Conservation (phyloP, 2,113 vertebrate genomes). For the Sturnira hondurensis region DNA sequence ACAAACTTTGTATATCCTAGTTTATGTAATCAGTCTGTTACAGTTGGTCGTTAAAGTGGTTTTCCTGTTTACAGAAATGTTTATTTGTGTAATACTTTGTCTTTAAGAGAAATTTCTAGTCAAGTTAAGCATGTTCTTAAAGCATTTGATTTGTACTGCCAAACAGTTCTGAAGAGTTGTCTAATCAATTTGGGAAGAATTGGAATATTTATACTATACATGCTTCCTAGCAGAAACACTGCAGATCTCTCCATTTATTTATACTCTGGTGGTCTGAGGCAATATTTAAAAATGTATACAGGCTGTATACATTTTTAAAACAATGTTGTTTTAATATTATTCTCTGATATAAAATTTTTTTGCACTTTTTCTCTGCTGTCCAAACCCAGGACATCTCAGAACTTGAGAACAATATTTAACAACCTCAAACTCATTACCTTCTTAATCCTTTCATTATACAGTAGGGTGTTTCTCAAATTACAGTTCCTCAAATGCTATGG, state of each 20-base stretch:
- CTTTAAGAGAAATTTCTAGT: not conserved
- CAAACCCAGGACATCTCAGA: not conserved
- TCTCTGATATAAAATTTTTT: not conserved
- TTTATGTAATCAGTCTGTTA: not conserved
- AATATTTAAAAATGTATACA: not conserved
- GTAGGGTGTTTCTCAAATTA: not conserved
- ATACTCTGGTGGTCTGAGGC: not conserved
- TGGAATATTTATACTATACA: not conserved
- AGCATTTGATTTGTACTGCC: not conserved
- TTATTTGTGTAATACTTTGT: not conserved
- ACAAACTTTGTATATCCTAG: not conserved
- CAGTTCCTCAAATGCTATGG: not conserved
- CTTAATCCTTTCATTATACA: not conserved
- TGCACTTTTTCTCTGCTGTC: not conserved
- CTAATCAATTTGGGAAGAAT: not conserved
- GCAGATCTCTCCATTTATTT: not conserved
- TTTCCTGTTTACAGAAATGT: not conserved
- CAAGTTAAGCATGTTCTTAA: not conserved
- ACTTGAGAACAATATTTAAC: not conserved
- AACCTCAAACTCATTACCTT: not conserved
- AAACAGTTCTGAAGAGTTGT: not conserved
- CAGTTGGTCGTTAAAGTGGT: not conserved
- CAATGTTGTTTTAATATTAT: not conserved
- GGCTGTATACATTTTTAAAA: not conserved
- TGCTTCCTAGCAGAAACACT: not conserved